Conservation (phyloP, 1,140 invertebrate species). For the Achroia grisella region DNA sequence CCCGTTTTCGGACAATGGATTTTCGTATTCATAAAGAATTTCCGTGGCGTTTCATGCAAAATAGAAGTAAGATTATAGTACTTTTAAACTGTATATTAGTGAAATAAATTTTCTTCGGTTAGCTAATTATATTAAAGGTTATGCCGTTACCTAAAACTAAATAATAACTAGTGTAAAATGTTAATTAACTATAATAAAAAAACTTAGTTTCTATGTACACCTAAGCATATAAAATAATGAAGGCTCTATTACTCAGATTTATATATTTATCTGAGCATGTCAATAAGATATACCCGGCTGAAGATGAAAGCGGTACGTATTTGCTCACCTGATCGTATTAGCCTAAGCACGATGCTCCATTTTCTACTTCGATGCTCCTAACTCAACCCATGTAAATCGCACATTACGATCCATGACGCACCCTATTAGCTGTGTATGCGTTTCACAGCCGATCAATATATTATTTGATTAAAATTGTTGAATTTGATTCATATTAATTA, state of each 20-base stretch:
- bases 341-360: conserved; percentile 58
- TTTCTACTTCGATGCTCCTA: conserved; percentile 52
- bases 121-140: no score
- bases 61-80: no score
- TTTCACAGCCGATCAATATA: conserved; percentile 8
- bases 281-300: conserved; percentile 48
- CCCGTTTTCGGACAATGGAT: conserved; percentile 10
- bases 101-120: no score
- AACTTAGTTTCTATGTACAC: no score
- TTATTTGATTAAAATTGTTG: no score
- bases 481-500: neutral
- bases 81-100: no score
- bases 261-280: conserved; percentile 27
- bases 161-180: no score
- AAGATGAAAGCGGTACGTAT: conserved; percentile 68
- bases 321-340: conserved; percentile 69
- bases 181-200: no score
- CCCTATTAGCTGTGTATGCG: conserved; percentile 48
- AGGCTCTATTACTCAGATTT: no score
- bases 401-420: conserved; percentile 49
- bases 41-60: neutral
- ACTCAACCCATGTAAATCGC: conserved; percentile 61
- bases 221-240: no score
- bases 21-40: conserved; percentile 8
- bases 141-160: no score